Evolutionary conservation across 2,888 invertebrate genomes (phyloP).

Genomic region (Cataglyphis albicans): DNA sequence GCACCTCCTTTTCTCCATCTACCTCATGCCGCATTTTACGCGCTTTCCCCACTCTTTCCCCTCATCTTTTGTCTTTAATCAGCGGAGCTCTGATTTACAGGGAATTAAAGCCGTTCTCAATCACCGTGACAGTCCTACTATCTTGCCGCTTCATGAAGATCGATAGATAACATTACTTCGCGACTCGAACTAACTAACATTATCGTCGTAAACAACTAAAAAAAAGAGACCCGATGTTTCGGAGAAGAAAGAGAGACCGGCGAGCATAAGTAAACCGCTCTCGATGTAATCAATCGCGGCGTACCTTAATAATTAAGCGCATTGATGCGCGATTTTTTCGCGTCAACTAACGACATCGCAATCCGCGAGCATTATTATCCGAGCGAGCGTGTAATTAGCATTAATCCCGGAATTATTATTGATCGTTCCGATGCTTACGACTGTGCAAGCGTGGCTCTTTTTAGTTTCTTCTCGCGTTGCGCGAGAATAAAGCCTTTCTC

Average conservation of each 20-base stretch:
- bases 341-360: conserved; percentile 33
- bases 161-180: conserved; percentile 53
- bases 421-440: conserved; percentile 20
- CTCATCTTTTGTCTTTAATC: conserved; percentile 65
- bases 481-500: conserved; percentile 60
- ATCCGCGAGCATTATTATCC: conserved; percentile 42
- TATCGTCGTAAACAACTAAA: conserved; percentile 54
- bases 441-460: conserved; percentile 19
- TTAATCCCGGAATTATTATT: conserved; percentile 48
- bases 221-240: conserved; percentile 6
- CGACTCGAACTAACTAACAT: conserved; percentile 45
- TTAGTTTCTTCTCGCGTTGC: neutral
- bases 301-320: conserved; percentile 45
- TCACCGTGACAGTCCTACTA: conserved; percentile 54
- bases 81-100: conserved; percentile 63
- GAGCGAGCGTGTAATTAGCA: conserved; percentile 45
- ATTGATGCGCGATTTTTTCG: conserved; percentile 57
- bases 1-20: conserved; percentile 71
- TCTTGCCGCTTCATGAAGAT: conserved; percentile 57
- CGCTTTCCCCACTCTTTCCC: conserved; percentile 36
- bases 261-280: conserved; percentile 34
- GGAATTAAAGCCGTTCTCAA: conserved; percentile 68
- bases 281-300: conserved; percentile 36
- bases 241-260: conserved; percentile 1
- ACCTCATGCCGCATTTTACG: conserved; percentile 58